These are phyloP conservation scores for Meriones unguiculatus DNA, from an alignment of 2,113 vertebrate genomes.

Conservation along the genomic window DNA sequence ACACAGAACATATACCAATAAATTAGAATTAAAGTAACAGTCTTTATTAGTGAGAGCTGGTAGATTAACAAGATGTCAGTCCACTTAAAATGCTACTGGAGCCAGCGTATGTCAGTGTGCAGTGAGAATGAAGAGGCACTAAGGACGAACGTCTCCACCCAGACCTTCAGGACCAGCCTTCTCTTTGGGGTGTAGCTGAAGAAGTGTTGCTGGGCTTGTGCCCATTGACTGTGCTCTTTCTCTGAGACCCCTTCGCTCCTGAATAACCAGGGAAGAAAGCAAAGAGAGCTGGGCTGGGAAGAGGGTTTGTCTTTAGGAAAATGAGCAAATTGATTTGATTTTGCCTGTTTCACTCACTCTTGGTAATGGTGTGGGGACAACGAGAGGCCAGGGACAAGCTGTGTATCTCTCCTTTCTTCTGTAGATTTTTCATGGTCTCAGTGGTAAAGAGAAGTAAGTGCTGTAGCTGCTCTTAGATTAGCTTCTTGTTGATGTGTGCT, in stretches of 20 bases:
- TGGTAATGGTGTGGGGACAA: not conserved
- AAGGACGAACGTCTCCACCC: slow-evolving; percentile 39
- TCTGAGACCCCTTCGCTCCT: slow-evolving; percentile 46
- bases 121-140: slow-evolving; percentile 45
- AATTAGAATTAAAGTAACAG: slow-evolving; percentile 11
- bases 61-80: slow-evolving; percentile 42
- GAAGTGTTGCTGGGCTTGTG: slow-evolving; percentile 52
- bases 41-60: not conserved
- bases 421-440: slow-evolving; percentile 19
- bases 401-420: slow-evolving; percentile 45
- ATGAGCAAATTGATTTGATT: slow-evolving; percentile 34
- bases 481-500: slow-evolving; percentile 30
- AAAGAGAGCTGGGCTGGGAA: slow-evolving; percentile 17
- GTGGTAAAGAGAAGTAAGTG: slow-evolving; percentile 51
- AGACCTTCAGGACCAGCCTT: slow-evolving; percentile 41
- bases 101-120: not conserved
- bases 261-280: not conserved
- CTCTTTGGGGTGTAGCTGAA: slow-evolving; percentile 31
- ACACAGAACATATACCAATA: slow-evolving; percentile 16
- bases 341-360: slow-evolving; percentile 19
- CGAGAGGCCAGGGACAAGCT: not conserved
- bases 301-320: not conserved
- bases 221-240: slow-evolving; percentile 44
- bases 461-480: not conserved
- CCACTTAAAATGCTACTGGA: slow-evolving; percentile 59